A percentile compares a stretch with the other conserved stretches of the same genome.
Conservation (phyloP, 2,113 vertebrate species). For the Psittacula cyanocephala region DNA sequence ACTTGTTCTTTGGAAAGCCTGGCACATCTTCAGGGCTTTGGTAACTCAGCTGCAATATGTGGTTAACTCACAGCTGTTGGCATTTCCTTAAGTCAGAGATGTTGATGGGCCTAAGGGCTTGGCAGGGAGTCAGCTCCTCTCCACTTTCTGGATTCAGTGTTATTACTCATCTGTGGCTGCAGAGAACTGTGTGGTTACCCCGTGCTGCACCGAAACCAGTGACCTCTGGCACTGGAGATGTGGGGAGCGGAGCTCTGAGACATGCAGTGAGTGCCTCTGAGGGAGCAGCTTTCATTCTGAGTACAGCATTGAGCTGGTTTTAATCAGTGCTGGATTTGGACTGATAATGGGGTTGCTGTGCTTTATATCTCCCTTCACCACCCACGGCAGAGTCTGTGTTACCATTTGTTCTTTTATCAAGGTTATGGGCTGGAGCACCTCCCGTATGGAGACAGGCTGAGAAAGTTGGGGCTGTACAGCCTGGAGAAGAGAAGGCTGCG, state of each 20-base stretch:
- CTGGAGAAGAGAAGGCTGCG: too few relatives aligned
- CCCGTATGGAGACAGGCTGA: too few relatives aligned
- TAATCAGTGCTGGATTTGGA: background rate
- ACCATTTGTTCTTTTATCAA: background rate
- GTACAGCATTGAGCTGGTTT: background rate
- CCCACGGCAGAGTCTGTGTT: background rate
- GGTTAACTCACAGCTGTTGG: background rate
- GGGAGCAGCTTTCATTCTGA: background rate
- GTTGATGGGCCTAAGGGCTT: background rate
- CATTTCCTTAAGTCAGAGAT: background rate
- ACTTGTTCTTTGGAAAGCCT: conserved; percentile 1
- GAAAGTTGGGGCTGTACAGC: too few relatives aligned
- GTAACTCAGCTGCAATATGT: background rate
- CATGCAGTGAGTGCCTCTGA: background rate
- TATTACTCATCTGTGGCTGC: background rate
- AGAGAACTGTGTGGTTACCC: background rate
- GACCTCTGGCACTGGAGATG: background rate
- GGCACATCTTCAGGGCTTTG: background rate
- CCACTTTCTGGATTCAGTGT: accelerated
- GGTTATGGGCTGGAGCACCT: background rate
- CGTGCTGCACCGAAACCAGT: background rate
- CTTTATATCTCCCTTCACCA: background rate
- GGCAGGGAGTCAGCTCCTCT: background rate
- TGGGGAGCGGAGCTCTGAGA: background rate
- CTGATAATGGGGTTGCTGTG: background rate